Base-by-base conservation (phyloP, 2,113 vertebrate species). In the Chlamydotis undulata region DNA sequence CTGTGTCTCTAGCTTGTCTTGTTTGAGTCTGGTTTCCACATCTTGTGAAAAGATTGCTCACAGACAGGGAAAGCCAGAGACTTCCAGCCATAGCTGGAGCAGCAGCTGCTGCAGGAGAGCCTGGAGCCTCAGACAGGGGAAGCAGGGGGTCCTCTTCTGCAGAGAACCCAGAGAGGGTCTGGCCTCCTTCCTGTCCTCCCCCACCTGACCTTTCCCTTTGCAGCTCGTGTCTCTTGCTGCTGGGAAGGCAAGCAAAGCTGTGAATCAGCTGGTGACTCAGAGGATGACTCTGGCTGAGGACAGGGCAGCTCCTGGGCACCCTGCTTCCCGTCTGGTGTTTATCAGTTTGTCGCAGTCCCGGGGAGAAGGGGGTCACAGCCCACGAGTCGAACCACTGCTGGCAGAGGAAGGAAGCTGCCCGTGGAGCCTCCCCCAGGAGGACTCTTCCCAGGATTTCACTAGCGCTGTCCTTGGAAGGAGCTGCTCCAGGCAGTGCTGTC, bases 261-360 rank as follows among this genome's bases (percentile, higher is more conserved):
- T 88, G 82, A 90, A 60, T 92, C 88, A 93, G 78, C 82, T 35
- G 75, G 67, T 90, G 95, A 93, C 70, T 97, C 94, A 96, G 92
- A 83, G 52, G 68, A 35, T 85, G 75, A 21, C 82, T 81, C 68
- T 39, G 31, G 45, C 73, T 87, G 39, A 53, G 50, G 80, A 79
- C 43, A 21, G 28, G 33, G 79, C 80, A 67, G 83, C 49, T 83
- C 69, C 14, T 2, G 39, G 73, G 81, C 65, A 89, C 65, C 45
- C 65, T 0, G 3, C 50, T 92, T 93, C 88, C 90, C 16, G 2
- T 79, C 75, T n/a, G 22, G 19, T 45, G 53, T 67, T 76, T 85
- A 71, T 52, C 67, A n/a, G 39, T 43, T 63, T 37, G 43, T 69
- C 4, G 4, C 57, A 71, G 82, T 19, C 39, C 55, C 2, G 5